A percentile compares a stretch with the other conserved stretches of the same genome.
Conservation (phyloP, 2,113 vertebrate species). For the Paratilapia polleni region DNA sequence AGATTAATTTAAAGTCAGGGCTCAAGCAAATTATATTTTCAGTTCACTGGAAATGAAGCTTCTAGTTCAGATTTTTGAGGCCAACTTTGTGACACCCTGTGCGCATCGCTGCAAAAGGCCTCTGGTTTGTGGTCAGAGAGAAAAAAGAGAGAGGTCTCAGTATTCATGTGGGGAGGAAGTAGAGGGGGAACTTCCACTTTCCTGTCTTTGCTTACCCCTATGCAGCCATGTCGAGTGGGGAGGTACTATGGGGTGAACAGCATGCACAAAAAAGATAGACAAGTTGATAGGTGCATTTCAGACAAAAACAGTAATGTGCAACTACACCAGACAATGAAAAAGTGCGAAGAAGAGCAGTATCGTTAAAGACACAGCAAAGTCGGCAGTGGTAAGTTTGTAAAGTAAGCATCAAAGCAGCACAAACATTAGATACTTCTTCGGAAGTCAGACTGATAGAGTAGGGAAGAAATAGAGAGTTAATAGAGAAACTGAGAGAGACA, state of each 20-base stretch:
- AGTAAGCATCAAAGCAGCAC: neutral
- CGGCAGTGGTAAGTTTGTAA: neutral
- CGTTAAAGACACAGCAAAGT: neutral
- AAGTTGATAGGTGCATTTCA: conserved; percentile 14
- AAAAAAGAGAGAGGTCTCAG: conserved; percentile 54
- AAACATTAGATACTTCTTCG: conserved; percentile 21
- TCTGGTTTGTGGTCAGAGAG: conserved; percentile 80
- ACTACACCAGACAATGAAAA: neutral
- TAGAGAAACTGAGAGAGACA: conserved; percentile 41
- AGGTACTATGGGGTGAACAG: conserved; percentile 28
- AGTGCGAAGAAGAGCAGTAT: neutral
- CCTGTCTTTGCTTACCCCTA: conserved; percentile 71
- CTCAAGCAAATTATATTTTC: neutral
- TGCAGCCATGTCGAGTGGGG: conserved; percentile 55
- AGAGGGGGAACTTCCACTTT: conserved; percentile 81
- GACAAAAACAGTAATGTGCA: conserved; percentile 3
- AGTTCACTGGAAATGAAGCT: conserved; percentile 3
- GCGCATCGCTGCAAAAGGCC: conserved; percentile 71
- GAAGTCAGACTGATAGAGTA: conserved; percentile 19
- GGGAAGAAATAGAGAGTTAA: conserved; percentile 20
- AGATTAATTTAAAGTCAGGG: neutral
- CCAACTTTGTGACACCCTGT: conserved; percentile 23
- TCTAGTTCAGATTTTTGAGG: conserved; percentile 19
- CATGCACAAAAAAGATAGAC: conserved; percentile 1
- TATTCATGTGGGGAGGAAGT: conserved; percentile 78